phyloP scores from a whole-genome alignment of 2,113 vertebrate species.

The Numida meleagris region DNA sequence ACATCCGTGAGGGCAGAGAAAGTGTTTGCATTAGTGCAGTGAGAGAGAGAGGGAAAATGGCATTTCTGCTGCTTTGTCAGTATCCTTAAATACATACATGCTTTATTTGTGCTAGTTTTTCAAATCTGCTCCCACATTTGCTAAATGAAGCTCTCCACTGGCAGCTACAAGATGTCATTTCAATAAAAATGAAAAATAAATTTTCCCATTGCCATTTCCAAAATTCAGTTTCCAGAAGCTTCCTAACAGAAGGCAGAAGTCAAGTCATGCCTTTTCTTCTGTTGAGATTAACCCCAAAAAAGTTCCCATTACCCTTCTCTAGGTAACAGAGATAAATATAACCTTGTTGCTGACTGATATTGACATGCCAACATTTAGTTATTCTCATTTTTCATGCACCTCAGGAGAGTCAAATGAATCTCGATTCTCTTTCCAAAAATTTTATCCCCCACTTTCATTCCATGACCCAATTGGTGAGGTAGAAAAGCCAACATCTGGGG shows the following conservation, averaged over 20 bases:
- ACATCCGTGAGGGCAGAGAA: fast-evolving
- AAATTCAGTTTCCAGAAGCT: neutral
- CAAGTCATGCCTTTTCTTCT: neutral
- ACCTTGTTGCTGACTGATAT: neutral
- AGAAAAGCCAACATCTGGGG: neutral
- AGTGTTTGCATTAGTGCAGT: neutral
- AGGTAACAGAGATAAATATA: neutral
- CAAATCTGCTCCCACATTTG: neutral
- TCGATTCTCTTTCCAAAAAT: neutral
- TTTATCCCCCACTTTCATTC: neutral
- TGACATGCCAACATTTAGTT: neutral
- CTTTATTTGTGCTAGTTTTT: neutral
- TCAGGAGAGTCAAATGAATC: neutral
- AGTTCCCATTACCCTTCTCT: neutral
- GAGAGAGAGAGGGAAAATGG: neutral
- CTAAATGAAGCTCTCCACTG: neutral
- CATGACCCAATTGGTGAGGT: fast-evolving
- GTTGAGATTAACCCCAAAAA: neutral
- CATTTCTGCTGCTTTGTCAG: neutral
- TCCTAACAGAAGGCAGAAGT: neutral
- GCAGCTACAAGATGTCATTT: neutral
- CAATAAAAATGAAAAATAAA: neutral
- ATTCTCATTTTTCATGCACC: neutral
- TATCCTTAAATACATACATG: neutral
- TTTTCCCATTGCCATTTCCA: neutral